Evolutionary conservation across 2,888 invertebrate species (phyloP), one percentile per base, ranked within the genome.

Genomic region (Brachyptera putata): DNA sequence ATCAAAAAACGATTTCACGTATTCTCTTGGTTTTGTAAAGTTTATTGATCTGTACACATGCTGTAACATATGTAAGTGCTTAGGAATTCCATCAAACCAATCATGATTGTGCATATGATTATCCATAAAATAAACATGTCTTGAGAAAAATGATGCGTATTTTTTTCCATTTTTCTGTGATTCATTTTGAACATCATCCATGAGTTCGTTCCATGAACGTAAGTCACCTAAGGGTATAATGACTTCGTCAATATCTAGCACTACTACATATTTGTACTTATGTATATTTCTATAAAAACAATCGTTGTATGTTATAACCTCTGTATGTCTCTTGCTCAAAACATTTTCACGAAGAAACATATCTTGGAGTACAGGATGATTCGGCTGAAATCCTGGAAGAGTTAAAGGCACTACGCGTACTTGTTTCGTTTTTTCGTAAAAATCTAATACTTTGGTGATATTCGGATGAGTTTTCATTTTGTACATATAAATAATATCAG

Each of bases 71-170:
- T 74, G 72, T 63, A 72, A 65, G 55, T 72, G 70, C 4, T 65
- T 57, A 1, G 70, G 69, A 39, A 70, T 67, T n/a, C 66, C 67
- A 3, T 61, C 22, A 49, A 66, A 64, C 60, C 64, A 63, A 9
- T 5, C 30, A 18, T 50, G 60, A 7, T 30, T 34, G 34, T 66
- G 61, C 37, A 68, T 63, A 34, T 71, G 66, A 49, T 70, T 69
- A 57, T 77, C 73, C 62, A 78, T 70, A 65, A 76, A 78, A 68
- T 77, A 78, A 7, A 75, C 77, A 63, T 78, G 79, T 9, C 74
- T 64, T 3, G 74, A 70, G 57, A 72, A 72, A 62, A 70, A 74
- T 16, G 71, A 70, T 11, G 71, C 70, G 9, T 69, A 62, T 1
- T 67, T 65, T 41, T 68, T 67, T 22, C 70, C 70, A 25, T 67